Percentiles rank a stretch among this genome's conserved stretches.
Conservation (phyloP, 2,113 vertebrate species). For the Podilymbus podiceps region DNA sequence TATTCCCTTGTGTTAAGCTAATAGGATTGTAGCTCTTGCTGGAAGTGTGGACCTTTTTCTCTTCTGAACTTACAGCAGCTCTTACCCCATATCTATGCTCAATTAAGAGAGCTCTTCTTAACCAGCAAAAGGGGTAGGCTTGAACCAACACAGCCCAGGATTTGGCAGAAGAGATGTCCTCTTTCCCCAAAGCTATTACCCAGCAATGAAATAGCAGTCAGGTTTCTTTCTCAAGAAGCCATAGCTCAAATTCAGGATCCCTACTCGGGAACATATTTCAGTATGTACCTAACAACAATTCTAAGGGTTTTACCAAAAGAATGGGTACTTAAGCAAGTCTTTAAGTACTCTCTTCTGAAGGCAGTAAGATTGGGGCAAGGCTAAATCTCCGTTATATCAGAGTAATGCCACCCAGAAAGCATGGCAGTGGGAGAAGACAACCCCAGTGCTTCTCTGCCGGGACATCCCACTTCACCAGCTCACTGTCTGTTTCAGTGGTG, state of each 20-base stretch:
- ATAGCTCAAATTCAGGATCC: background rate
- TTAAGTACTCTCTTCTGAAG: background rate
- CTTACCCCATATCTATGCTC: background rate
- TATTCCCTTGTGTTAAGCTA: background rate
- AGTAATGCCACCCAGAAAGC: background rate
- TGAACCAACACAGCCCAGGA: background rate
- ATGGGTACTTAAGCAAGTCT: background rate
- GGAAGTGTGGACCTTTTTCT: background rate
- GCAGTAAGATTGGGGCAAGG: background rate
- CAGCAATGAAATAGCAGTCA: background rate
- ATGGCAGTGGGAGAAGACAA: background rate
- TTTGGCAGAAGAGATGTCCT: background rate
- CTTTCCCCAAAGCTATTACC: background rate
- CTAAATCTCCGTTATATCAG: background rate
- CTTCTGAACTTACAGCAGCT: background rate
- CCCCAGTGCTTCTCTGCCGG: background rate
- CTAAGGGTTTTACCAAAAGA: background rate
- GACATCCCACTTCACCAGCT: background rate
- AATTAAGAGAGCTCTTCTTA: background rate
- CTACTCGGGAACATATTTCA: background rate
- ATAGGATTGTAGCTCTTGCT: background rate
- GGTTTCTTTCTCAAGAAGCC: background rate
- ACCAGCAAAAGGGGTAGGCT: background rate
- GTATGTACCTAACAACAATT: background rate
- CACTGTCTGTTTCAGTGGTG: background rate